Evolutionary conservation across 2,113 vertebrate species (phyloP).

Genomic region (Machaerirhynchus nigripectus): DNA sequence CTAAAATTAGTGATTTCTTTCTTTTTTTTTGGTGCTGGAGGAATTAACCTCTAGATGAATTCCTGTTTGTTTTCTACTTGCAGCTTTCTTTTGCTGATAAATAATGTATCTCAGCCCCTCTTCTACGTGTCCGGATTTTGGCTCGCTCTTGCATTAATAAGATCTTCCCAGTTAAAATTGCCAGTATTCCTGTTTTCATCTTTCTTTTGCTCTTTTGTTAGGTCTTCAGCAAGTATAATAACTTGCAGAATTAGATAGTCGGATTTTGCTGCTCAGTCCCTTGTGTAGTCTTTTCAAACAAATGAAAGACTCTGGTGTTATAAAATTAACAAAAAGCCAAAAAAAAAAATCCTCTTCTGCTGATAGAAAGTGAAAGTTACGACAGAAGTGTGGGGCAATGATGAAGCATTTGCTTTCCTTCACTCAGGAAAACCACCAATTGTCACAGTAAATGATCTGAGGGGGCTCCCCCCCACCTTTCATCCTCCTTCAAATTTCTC

Average conservation of each 20-base stretch:
- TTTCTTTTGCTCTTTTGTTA: not conserved
- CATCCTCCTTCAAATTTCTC: not conserved
- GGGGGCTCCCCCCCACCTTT: fast-evolving
- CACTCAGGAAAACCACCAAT: not conserved
- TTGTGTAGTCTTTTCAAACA: not conserved
- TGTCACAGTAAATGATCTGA: not conserved
- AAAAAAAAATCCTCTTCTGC: not conserved
- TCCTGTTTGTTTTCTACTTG: not conserved
- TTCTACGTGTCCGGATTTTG: not conserved
- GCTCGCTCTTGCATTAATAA: not conserved
- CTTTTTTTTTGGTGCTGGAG: too few species aligned
- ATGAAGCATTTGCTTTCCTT: not conserved
- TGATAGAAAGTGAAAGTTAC: not conserved
- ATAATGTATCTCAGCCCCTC: not conserved
- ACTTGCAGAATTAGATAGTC: not conserved
- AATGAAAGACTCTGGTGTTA: not conserved
- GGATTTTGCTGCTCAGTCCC: not conserved
- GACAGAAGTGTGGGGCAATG: not conserved
- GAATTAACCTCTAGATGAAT: not conserved
- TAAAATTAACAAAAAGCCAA: not conserved
- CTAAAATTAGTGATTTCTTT: not conserved
- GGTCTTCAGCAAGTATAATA: not conserved
- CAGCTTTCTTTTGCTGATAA: not conserved
- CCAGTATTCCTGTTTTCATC: not conserved
- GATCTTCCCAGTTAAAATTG: not conserved